phyloP scores from a whole-genome alignment of 2,888 invertebrate species.

The Perdita meconis region DNA sequence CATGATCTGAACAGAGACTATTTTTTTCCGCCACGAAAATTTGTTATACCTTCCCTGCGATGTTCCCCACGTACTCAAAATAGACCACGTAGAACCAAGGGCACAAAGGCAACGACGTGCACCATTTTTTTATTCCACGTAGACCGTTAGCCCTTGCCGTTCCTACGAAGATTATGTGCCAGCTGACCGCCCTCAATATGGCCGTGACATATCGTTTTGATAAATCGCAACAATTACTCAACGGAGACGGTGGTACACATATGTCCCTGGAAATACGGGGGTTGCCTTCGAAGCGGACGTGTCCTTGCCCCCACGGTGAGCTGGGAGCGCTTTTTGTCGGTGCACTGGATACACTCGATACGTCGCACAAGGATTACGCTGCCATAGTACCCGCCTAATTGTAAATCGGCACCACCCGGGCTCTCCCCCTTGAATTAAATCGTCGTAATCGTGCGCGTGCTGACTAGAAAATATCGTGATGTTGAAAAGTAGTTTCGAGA shows the following conservation, averaged over 20 bases:
- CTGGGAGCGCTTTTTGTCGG: conserved; percentile 74
- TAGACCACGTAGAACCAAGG: conserved; percentile 9
- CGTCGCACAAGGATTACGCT: conserved; percentile 65
- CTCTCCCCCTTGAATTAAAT: conserved; percentile 46
- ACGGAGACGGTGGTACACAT: conserved; percentile 65
- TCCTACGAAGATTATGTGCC: conserved; percentile 66
- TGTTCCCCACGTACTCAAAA: not conserved
- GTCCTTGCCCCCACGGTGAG: conserved; percentile 56
- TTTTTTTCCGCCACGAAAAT: too few relatives aligned
- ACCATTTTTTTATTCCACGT: conserved; percentile 9
- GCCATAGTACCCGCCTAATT: conserved; percentile 64
- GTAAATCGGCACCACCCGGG: conserved; percentile 53
- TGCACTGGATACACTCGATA: conserved; percentile 49
- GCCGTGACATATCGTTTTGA: conserved; percentile 77
- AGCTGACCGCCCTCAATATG: conserved; percentile 70
- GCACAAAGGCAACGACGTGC: not conserved
- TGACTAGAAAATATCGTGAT: not conserved
- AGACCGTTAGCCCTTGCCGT: conserved; percentile 34
- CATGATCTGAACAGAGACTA: too few relatives aligned
- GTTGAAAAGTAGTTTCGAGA: conserved; percentile 12
- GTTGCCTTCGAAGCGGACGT: conserved; percentile 48
- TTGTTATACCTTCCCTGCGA: conserved; percentile 14
- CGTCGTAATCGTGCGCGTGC: conserved; percentile 19
- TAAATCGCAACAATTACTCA: conserved; percentile 81
- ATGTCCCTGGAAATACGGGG: conserved; percentile 72